Percentiles rank a stretch among this genome's conserved stretches.
Conservation (phyloP, 2,113 vertebrate genomes). For the Clarias batrachus region DNA sequence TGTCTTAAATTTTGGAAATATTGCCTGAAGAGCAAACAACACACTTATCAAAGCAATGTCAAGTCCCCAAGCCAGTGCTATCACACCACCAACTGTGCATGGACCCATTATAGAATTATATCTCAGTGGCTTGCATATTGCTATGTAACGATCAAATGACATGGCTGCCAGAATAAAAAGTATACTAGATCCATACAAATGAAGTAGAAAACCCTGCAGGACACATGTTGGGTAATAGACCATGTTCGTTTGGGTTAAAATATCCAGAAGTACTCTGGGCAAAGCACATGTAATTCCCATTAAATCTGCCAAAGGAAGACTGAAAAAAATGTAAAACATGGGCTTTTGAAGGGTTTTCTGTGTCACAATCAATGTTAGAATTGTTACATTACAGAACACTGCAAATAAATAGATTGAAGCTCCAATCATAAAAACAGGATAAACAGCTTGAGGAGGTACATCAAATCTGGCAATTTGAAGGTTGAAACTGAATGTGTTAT, state of each 20-base stretch:
- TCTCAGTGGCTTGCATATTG: not conserved
- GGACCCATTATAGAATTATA: constrained; percentile 45
- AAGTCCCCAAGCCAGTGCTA: constrained; percentile 47
- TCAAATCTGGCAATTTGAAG: constrained; percentile 58
- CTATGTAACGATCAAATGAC: constrained; percentile 49
- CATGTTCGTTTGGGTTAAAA: constrained; percentile 28
- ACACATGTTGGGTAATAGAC: constrained; percentile 47
- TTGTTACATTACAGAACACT: constrained; percentile 33
- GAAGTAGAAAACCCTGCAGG: constrained; percentile 41
- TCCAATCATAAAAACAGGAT: constrained; percentile 52
- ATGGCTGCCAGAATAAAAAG: constrained; percentile 44
- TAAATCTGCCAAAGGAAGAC: constrained; percentile 36
- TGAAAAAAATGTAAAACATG: constrained; percentile 47
- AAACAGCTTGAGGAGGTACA: constrained; percentile 62
- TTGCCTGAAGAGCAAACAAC: constrained; percentile 41
- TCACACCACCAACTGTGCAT: constrained; percentile 45
- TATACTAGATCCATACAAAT: constrained; percentile 33
- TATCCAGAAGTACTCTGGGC: constrained; percentile 26
- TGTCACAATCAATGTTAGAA: constrained; percentile 36
- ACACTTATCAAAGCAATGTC: constrained; percentile 37
- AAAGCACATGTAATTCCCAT: constrained; percentile 36
- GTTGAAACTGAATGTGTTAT: constrained; percentile 62
- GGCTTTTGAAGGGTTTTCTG: constrained; percentile 51
- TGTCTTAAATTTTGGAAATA: constrained; percentile 40
- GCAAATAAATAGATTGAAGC: constrained; percentile 41